Conservation (phyloP, 1,140 invertebrate genomes). For the Whitmania pigra region DNA sequence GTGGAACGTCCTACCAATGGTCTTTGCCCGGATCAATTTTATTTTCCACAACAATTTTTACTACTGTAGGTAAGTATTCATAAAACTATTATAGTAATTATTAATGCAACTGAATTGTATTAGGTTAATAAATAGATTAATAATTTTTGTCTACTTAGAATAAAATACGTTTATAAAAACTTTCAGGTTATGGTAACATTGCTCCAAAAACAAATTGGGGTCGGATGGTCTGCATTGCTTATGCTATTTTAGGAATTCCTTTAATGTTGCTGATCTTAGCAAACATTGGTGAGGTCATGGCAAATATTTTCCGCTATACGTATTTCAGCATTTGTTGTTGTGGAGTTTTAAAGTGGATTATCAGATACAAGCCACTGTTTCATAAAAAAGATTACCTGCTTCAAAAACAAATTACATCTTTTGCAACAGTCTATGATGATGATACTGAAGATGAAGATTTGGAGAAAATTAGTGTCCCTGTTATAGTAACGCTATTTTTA, state of each 20-base stretch:
- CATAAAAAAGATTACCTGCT: slow-evolving; percentile 16
- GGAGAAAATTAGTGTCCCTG: slow-evolving; percentile 50
- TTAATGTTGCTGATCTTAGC: slow-evolving; percentile 83
- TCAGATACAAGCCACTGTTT: slow-evolving; percentile 21
- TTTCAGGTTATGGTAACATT: slow-evolving; percentile 83
- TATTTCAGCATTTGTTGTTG: slow-evolving; percentile 56
- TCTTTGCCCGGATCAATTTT: slow-evolving; percentile 60
- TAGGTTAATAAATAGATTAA: no score
- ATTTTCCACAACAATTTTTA: slow-evolving; percentile 66
- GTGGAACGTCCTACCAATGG: slow-evolving; percentile 45
- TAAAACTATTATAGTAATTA: no score
- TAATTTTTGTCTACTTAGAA: no score
- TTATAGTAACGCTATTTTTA: slow-evolving; percentile 75
- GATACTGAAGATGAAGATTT: slow-evolving; percentile 35
- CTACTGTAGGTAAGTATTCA: slow-evolving; percentile 55
- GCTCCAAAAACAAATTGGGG: slow-evolving; percentile 80
- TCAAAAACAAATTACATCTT: slow-evolving; percentile 28
- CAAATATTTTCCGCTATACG: slow-evolving; percentile 76
- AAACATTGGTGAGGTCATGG: slow-evolving; percentile 91
- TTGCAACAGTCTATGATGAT: slow-evolving; percentile 32
- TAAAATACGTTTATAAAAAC: no score
- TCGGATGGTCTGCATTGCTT: slow-evolving; percentile 85
- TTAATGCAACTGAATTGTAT: no score
- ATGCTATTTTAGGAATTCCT: slow-evolving; percentile 85
- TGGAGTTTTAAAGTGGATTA: slow-evolving; percentile 19